These are phyloP conservation scores for Stichopus chloronotus DNA, from an alignment of 35 echinoderm and acorn worm species.

Conservation along the genomic window DNA sequence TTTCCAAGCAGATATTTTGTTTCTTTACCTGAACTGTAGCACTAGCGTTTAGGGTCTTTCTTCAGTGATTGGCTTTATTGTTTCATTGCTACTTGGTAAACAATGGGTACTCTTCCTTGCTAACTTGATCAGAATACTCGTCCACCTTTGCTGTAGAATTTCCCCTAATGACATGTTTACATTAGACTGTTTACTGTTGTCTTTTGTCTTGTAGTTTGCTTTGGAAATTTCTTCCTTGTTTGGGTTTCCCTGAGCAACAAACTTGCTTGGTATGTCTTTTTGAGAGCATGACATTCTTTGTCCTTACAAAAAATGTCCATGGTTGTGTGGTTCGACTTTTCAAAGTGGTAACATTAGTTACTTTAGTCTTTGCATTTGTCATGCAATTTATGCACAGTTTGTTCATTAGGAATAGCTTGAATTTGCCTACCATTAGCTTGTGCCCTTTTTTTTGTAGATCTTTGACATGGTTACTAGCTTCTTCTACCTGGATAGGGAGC, in stretches of 20 bases:
- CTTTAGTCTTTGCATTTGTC: background rate
- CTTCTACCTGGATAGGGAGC: background rate
- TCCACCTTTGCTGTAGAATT: slow-evolving; percentile 36
- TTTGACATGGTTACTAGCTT: background rate
- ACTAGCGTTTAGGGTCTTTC: background rate
- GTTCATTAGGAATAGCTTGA: background rate
- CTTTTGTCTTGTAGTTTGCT: background rate
- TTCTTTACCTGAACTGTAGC: background rate
- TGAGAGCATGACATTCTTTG: slow-evolving; percentile 55
- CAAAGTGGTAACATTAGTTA: slow-evolving; percentile 35
- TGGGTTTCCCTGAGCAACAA: background rate
- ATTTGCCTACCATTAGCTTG: background rate
- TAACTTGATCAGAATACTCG: slow-evolving; percentile 5
- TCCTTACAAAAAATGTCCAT: slow-evolving; percentile 16
- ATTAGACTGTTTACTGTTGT: background rate
- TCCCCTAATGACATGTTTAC: background rate
- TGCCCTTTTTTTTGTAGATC: background rate
- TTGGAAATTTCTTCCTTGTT: background rate
- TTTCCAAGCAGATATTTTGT: slow-evolving; percentile 27
- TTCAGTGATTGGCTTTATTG: background rate
- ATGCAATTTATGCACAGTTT: background rate
- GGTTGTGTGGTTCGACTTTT: slow-evolving; percentile 18
- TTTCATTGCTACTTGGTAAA: background rate
- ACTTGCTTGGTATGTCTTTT: slow-evolving; percentile 9
- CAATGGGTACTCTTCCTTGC: background rate